Conservation (phyloP, 2,113 vertebrate species). For the Nycticryphes semicollaris region DNA sequence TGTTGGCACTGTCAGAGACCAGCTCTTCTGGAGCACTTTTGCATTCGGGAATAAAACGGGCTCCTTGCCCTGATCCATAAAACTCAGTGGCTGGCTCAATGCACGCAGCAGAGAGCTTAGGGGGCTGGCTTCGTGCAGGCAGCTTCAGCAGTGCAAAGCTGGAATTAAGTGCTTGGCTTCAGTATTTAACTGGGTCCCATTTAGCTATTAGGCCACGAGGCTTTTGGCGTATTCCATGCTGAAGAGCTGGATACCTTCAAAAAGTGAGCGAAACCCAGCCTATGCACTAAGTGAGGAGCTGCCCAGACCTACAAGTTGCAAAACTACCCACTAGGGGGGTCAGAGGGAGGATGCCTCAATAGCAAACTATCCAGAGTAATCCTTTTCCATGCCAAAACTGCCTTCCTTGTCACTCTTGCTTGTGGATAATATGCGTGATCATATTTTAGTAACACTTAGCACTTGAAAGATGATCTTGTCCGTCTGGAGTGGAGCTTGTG, state of each 20-base stretch:
- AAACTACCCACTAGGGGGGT: not conserved
- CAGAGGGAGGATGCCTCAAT: not conserved
- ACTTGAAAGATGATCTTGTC: conserved; percentile 17
- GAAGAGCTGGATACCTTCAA: not conserved
- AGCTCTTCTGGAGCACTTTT: not conserved
- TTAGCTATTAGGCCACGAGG: not conserved
- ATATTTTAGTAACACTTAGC: not conserved
- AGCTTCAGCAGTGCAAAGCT: not conserved
- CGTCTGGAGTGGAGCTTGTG: not conserved
- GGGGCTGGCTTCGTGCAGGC: not conserved
- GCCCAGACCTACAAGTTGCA: not conserved
- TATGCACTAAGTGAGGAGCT: not conserved
- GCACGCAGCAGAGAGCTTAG: accelerated
- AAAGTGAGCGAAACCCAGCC: not conserved
- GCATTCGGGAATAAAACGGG: not conserved
- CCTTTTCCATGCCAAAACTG: not conserved
- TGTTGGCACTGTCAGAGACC: not conserved
- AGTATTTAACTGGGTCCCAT: not conserved
- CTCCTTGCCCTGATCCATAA: not conserved
- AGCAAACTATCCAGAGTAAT: not conserved
- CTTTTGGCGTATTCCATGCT: not conserved
- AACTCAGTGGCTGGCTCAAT: not conserved
- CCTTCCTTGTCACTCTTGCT: not conserved
- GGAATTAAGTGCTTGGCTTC: not conserved
- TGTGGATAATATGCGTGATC: not conserved